Base-by-base conservation (phyloP, 2,797 vertebrate species). In the Euphonia xanthogaster region DNA sequence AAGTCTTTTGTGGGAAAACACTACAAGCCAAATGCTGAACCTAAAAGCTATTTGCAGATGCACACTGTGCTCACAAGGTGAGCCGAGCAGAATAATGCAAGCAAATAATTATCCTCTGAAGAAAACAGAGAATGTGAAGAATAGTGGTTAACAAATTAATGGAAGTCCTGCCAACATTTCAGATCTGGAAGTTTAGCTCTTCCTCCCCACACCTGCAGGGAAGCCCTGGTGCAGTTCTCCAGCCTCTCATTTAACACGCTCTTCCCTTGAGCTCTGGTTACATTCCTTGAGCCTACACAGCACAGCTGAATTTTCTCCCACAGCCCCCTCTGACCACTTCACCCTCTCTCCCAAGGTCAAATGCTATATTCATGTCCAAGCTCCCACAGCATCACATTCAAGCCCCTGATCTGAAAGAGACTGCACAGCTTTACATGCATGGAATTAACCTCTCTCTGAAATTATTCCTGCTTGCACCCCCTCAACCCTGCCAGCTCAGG, bases 51-150 rank as follows among this genome's bases (percentile, higher is more conserved):
- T 87, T 80, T 79, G 37, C 84, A 94, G 87, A 85, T 57, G 50
- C 37, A 86, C 28, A 30, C 40, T 57, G 27, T 10, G 10, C 65
- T 93, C 72, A 50, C 21, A 77, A 93, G 45, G 50, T 73, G 33
- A 93, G 75, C 72, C 88, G 90, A 62, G 48, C 9, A 80, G 81
- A 73, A 82, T 30, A 87, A 85, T 8, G 9, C 61, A 47, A 76
- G 31, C 54, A 86, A 92, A 54, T 83, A 71, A 87, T 50, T 57
- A 65, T n/a, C 19, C 94, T 85, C 81, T 70, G 40, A 94, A 94
- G 81, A 76, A 89, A 91, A 88, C 18, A 50, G 58, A 65, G 42
- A 88, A 84, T 14, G 51, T 31, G 40, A 89, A 79, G 67, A 85
- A 57, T 2, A 45, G 45, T 61, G 42, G 45, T 77, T 75, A 90